Evolutionary conservation across 2,113 vertebrate species (phyloP).

Genomic region (Corythornis cristatus): DNA sequence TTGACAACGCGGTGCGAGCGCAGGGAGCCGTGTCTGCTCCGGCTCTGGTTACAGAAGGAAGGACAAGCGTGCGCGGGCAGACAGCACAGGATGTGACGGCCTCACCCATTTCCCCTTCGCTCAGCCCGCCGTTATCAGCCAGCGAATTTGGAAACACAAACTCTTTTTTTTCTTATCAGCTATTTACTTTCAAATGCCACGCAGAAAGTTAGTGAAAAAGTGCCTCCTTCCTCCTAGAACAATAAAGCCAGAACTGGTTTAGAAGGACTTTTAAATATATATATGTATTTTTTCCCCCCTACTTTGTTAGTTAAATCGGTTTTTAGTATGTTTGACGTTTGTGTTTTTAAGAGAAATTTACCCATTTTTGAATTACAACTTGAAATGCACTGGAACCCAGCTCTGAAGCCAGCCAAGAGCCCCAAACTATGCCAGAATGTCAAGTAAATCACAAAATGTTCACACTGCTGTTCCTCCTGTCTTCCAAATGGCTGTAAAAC

Average conservation of each 20-base stretch:
- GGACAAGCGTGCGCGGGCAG: background rate
- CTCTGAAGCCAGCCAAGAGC: background rate
- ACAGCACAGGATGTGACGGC: slow-evolving; percentile 54
- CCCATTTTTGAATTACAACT: background rate
- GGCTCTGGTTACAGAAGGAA: background rate
- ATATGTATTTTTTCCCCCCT: background rate
- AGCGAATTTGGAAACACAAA: background rate
- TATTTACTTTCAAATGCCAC: slow-evolving; percentile 47
- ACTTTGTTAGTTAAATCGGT: slow-evolving; percentile 3
- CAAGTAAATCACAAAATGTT: background rate
- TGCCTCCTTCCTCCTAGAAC: background rate
- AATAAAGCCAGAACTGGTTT: background rate
- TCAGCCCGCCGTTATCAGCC: background rate
- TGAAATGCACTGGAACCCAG: background rate
- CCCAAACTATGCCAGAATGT: background rate
- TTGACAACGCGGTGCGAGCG: rapidly evolving
- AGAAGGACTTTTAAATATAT: background rate
- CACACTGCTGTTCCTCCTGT: background rate
- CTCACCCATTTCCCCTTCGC: slow-evolving; percentile 64
- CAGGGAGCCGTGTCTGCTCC: background rate
- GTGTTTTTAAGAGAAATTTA: slow-evolving; percentile 10
- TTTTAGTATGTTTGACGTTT: slow-evolving; percentile 2
- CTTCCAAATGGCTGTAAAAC: background rate
- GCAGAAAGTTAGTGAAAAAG: slow-evolving; percentile 58
- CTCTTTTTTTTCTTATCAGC: background rate